Evolutionary conservation across 2,888 invertebrate species (phyloP).

Genomic region (Crioceris asparagi): DNA sequence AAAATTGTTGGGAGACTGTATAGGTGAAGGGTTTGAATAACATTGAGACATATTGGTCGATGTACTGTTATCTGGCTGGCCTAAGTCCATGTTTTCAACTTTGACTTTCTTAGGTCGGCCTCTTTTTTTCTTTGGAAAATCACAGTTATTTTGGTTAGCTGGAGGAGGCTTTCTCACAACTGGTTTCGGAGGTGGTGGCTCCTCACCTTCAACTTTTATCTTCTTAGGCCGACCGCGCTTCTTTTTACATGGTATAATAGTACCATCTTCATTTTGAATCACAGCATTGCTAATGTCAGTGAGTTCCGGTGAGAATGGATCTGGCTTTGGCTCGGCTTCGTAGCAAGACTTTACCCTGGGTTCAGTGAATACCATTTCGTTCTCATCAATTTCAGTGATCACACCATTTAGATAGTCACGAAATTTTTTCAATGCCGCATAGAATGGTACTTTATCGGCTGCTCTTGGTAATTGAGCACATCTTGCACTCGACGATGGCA

Average conservation of each 20-base stretch:
- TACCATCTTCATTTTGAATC: slow-evolving; percentile 50
- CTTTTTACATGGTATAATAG: slow-evolving; percentile 66
- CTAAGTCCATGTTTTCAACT: slow-evolving; percentile 48
- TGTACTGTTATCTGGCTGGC: slow-evolving; percentile 34
- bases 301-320: slow-evolving; percentile 34
- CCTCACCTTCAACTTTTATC: slow-evolving; percentile 60
- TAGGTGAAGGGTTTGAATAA: slow-evolving; percentile 41
- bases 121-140: slow-evolving; percentile 75
- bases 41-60: slow-evolving; percentile 40
- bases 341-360: slow-evolving; percentile 55
- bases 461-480: slow-evolving; percentile 96
- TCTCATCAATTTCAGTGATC: slow-evolving; percentile 72
- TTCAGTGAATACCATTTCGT: slow-evolving; percentile 76
- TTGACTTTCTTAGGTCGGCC: slow-evolving; percentile 82
- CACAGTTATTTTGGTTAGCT: slow-evolving; percentile 38
- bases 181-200: slow-evolving; percentile 45
- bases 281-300: slow-evolving; percentile 42
- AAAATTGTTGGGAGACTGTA: slow-evolving; percentile 41
- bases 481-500: slow-evolving; percentile 96
- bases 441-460: slow-evolving; percentile 96
- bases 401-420: slow-evolving; percentile 87
- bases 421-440: slow-evolving; percentile 89
- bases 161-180: slow-evolving; percentile 41
- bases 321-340: slow-evolving; percentile 44
- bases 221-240: slow-evolving; percentile 87